Evolutionary conservation across 1,140 invertebrate genomes (phyloP), one percentile per base, ranked within the genome.

Genomic region (Drosophila ercepeae): DNA sequence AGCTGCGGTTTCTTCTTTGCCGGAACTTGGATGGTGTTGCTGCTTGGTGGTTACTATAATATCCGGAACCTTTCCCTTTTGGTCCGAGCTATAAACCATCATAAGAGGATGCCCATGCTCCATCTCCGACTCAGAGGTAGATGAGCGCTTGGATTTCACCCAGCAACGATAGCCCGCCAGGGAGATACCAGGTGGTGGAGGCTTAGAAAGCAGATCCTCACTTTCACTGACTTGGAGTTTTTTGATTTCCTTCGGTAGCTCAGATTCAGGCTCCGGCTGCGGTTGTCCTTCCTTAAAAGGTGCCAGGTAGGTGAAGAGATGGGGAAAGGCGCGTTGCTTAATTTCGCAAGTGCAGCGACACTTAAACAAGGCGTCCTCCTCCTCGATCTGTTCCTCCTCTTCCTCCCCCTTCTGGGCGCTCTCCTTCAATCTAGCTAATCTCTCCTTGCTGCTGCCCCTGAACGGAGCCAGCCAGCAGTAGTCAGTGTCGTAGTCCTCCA

Each of bases 401-500:
- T 2, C 8, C n/a, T 39, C 63, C 11, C 42, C 27, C 1, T 11
- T 8, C 19, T 67, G 71, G 5, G 11, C 13, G 21, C 27, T 5
- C 3, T 55, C 34, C 23, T 29, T 19, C 11, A 29, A 2, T 6
- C 4, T 4, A 5, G 25, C 32, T 18, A 58, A 27, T 6, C 44
- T 14, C 9, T 23, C 41, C 11, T 1, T 46, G 36, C 41, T 64
- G 29, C 58, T 51, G 8, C 55, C 61, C 2, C 77, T 60, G n/a
- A 88, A 63, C 1, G 82, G 83, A 1, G 54, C 78, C 13, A 89
- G 16, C 61, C 59, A 88, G 13, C 83, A 89, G 19, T 42, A 88
- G 27, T 88, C 82, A 0, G 82, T 82, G 25, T 88, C 82, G 1
- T 59, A 36, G 44, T 89, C 82, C 19, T 88, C 82, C 42, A 88